A percentile compares a stretch with the other conserved stretches of the same genome.
Conservation (phyloP, 53 echinoderm and acorn worm species). For the Patiria pectinifera region DNA sequence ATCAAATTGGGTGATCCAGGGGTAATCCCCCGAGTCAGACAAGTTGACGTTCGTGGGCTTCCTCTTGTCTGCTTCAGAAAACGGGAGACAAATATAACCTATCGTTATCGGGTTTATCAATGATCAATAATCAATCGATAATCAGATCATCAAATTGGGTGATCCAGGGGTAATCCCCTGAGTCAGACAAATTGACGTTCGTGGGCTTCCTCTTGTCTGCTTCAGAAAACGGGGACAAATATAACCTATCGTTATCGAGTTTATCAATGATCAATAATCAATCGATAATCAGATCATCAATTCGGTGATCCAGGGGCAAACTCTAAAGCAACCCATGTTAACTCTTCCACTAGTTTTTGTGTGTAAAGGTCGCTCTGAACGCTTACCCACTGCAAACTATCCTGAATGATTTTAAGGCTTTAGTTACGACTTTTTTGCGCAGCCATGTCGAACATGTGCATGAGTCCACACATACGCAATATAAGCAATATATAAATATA, state of each 20-base stretch:
- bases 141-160: too few relatives aligned
- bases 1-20: neutral
- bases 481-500: too few relatives aligned
- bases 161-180: constrained; percentile 49
- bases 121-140: too few relatives aligned
- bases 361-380: too few relatives aligned
- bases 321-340: too few relatives aligned
- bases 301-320: neutral
- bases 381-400: too few relatives aligned
- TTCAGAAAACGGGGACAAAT: constrained; percentile 2
- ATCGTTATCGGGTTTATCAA: neutral
- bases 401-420: too few relatives aligned
- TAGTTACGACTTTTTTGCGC: too few relatives aligned
- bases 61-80: constrained; percentile 87
- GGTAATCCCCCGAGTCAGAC: constrained; percentile 78
- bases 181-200: constrained; percentile 92
- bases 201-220: constrained; percentile 97
- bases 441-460: too few relatives aligned
- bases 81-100: neutral
- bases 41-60: constrained; percentile 96
- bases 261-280: neutral
- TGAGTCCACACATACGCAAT: too few relatives aligned
- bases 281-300: too few relatives aligned
- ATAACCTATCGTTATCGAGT: neutral
- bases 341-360: too few relatives aligned